These are phyloP conservation scores for Chiloscyllium plagiosum DNA, from an alignment of 2,113 vertebrate genomes.

Conservation along the genomic window DNA sequence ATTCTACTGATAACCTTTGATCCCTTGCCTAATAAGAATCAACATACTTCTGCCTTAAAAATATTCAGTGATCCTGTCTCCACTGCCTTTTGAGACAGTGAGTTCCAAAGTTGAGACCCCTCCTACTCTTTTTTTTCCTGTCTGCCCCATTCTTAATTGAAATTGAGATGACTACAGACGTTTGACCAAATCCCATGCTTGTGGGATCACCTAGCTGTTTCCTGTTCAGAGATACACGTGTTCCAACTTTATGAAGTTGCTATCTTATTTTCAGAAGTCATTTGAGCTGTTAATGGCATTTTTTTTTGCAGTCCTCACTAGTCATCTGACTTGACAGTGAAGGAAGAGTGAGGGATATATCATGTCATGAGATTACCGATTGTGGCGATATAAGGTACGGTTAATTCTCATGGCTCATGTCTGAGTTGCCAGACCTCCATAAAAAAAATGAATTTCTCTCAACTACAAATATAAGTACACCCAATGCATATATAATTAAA, in stretches of 20 bases:
- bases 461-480: background rate
- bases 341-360: background rate
- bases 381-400: background rate
- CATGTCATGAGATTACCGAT: background rate
- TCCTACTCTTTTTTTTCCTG: too few species aligned
- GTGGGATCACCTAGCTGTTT: background rate
- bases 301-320: background rate
- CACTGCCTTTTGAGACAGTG: too few species aligned
- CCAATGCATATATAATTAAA: background rate
- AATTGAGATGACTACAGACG: background rate
- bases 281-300: background rate
- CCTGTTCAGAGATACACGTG: background rate
- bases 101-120: too few species aligned
- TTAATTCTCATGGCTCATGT: background rate
- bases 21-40: too few species aligned
- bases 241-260: background rate
- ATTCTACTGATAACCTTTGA: too few species aligned
- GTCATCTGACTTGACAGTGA: background rate
- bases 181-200: background rate
- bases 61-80: too few species aligned
- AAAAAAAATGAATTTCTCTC: background rate
- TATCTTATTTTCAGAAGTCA: background rate
- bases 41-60: too few species aligned
- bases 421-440: background rate
- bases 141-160: background rate